These are phyloP conservation scores for Diorhabda elongata DNA, from an alignment of 1,140 invertebrate genomes.

Conservation along the genomic window DNA sequence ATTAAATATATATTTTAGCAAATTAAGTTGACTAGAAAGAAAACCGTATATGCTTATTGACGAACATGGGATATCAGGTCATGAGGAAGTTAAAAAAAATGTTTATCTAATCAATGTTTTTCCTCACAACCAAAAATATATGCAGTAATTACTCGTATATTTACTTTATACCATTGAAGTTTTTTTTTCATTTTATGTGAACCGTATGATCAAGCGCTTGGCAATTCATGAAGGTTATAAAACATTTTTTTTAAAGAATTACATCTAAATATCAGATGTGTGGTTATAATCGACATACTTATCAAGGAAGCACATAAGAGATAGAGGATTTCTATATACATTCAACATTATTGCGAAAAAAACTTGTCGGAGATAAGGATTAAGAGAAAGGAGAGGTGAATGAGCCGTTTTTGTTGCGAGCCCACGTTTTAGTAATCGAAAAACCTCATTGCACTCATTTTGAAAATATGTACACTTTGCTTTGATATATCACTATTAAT, in stretches of 20 bases:
- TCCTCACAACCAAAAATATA: no score
- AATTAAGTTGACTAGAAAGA: no score
- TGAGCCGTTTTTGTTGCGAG: background rate
- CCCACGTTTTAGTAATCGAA: no score
- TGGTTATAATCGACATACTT: constrained; percentile 26
- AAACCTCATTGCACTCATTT: no score
- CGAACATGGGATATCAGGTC: no score
- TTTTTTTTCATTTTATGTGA: constrained; percentile 31
- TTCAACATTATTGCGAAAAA: background rate
- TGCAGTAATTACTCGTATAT: background rate
- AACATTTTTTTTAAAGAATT: constrained; percentile 18
- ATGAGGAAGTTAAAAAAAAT: no score
- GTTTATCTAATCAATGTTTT: no score
- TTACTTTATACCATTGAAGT: background rate
- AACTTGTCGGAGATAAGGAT: background rate
- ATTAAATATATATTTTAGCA: no score
- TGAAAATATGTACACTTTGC: no score
- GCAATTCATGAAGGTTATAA: constrained; percentile 31
- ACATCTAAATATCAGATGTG: constrained; percentile 5
- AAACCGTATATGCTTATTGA: no score
- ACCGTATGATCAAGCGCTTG: constrained; percentile 19
- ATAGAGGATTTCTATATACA: constrained; percentile 24
- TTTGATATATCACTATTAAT: no score
- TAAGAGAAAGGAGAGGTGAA: background rate
- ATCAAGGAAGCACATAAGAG: constrained; percentile 33